These are phyloP conservation scores for Mantis religiosa DNA, from an alignment of 2,888 invertebrate genomes.

Conservation along the genomic window DNA sequence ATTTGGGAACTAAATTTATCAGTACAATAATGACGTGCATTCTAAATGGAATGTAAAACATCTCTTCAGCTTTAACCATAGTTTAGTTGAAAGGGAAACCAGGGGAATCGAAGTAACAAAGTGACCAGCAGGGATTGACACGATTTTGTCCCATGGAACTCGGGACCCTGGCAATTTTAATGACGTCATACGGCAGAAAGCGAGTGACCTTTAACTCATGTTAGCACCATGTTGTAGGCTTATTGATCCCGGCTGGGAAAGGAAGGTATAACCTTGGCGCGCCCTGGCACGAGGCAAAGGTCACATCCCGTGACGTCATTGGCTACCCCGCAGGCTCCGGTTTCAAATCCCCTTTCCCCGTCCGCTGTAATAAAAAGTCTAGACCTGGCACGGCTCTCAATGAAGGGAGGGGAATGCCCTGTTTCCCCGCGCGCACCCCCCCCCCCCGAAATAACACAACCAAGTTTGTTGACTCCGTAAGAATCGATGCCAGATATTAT, in stretches of 20 bases:
- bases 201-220: slow-evolving; percentile 3
- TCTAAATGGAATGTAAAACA: no score
- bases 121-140: no score
- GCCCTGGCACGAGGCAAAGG: slow-evolving; percentile 8
- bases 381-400: background rate
- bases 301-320: slow-evolving; percentile 21
- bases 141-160: background rate
- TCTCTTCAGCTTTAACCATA: no score
- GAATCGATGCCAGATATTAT: background rate
- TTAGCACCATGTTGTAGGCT: slow-evolving; percentile 4
- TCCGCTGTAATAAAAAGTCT: background rate
- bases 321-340: background rate
- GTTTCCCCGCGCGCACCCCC: no score
- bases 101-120: no score
- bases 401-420: background rate
- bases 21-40: no score
- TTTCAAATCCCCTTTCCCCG: background rate
- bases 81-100: no score
- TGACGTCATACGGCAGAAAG: background rate
- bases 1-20: no score
- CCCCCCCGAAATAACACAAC: background rate
- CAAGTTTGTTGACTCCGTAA: background rate
- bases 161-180: background rate
- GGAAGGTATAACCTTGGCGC: slow-evolving; percentile 6
- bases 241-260: slow-evolving; percentile 17